phyloP scores from a whole-genome alignment of 2,797 vertebrate species.

The Amphiprion clarkii region DNA sequence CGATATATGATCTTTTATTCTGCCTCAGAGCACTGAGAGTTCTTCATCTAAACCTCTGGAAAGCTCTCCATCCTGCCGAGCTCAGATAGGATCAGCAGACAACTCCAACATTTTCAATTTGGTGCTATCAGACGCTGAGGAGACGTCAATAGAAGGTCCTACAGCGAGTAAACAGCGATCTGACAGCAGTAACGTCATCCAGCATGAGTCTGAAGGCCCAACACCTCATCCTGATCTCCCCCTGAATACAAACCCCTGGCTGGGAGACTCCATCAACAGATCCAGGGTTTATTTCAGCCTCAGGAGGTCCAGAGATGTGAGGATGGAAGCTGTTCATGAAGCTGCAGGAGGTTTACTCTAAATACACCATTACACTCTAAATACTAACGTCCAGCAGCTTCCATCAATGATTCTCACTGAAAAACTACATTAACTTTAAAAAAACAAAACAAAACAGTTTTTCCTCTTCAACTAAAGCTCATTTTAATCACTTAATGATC shows the following conservation, averaged over 20 bases:
- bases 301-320: slow-evolving; percentile 20
- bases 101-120: slow-evolving; percentile 84
- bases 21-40: slow-evolving; percentile 42
- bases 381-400: no score
- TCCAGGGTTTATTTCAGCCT: neutral
- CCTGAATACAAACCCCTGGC: no score
- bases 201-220: no score
- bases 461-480: no score
- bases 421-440: neutral
- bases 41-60: slow-evolving; percentile 72
- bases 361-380: neutral
- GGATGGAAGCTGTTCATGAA: slow-evolving; percentile 31
- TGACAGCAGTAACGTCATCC: slow-evolving; percentile 76
- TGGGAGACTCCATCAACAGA: no score
- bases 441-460: no score
- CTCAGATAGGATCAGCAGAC: slow-evolving; percentile 81
- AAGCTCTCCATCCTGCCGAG: slow-evolving; percentile 69
- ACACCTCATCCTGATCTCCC: no score
- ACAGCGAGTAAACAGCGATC: slow-evolving; percentile 80
- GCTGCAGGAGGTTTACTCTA: slow-evolving; percentile 15
- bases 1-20: no score
- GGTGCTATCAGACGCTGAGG: slow-evolving; percentile 82
- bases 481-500: no score
- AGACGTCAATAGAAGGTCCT: slow-evolving; percentile 83
- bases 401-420: no score